These are phyloP conservation scores for Osedax frankpressi DNA, from an alignment of 2,888 invertebrate species.

Conservation along the genomic window DNA sequence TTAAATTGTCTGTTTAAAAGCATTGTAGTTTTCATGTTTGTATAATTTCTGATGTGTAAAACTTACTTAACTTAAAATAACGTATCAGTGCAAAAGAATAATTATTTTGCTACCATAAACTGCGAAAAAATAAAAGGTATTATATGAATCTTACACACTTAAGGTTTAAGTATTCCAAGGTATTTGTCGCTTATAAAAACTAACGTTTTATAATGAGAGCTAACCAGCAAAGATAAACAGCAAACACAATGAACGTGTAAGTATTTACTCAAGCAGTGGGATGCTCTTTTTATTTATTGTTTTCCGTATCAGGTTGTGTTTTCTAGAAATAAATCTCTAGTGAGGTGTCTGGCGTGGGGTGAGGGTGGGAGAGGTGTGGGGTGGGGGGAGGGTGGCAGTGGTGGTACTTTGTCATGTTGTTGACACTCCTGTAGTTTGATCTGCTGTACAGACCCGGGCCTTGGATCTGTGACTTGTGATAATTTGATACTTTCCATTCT, in stretches of 20 bases:
- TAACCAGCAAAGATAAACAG: slow-evolving; percentile 1
- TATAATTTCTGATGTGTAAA: background rate
- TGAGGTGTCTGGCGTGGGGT: background rate
- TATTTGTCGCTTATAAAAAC: background rate
- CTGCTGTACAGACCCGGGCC: no score
- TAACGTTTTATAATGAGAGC: background rate
- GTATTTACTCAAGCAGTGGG: background rate
- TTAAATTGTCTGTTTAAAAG: slow-evolving; percentile 2
- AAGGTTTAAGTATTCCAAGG: background rate
- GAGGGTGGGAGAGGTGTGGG: background rate
- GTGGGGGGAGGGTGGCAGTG: background rate
- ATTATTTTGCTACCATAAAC: background rate
- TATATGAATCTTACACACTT: background rate
- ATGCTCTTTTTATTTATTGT: background rate
- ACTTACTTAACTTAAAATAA: background rate
- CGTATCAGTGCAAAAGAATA: background rate
- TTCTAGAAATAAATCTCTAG: slow-evolving; percentile 11
- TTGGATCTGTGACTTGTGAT: background rate
- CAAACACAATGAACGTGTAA: background rate
- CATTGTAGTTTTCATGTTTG: background rate
- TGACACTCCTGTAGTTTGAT: slow-evolving; percentile 1
- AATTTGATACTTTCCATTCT: slow-evolving; percentile 7
- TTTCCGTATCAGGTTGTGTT: background rate
- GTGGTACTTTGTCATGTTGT: background rate
- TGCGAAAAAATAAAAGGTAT: background rate